These are phyloP conservation scores for Pandemis corylana DNA, from an alignment of 2,888 invertebrate genomes.

Conservation along the genomic window DNA sequence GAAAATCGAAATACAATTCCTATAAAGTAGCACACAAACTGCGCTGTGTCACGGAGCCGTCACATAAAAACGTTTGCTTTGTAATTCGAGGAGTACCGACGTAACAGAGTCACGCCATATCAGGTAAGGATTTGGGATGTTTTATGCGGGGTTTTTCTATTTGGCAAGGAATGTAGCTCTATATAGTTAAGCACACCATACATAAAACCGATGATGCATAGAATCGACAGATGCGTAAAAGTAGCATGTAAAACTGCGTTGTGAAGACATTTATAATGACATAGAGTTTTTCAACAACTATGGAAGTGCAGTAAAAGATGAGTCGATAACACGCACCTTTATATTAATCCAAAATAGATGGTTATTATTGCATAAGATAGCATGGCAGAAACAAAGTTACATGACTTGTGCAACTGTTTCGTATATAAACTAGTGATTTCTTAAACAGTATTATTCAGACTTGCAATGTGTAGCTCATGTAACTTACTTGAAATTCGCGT, in stretches of 20 bases:
- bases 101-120: conserved; percentile 26
- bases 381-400: no score
- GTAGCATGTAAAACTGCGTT: not conserved
- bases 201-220: not conserved
- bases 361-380: no score
- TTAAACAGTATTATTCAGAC: no score
- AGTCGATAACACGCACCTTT: no score
- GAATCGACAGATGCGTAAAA: not conserved
- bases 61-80: conserved; percentile 61
- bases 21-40: conserved; percentile 64
- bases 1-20: conserved; percentile 19
- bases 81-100: conserved; percentile 43
- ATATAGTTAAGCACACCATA: not conserved
- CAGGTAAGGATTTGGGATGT: not conserved
- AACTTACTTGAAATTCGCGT: no score
- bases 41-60: conserved; percentile 63
- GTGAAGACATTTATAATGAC: no score
- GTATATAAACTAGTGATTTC: no score
- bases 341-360: no score
- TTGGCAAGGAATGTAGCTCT: not conserved
- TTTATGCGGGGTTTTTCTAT: not conserved
- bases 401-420: no score
- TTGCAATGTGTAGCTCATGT: no score
- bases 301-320: no score
- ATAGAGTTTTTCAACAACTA: no score